These are phyloP conservation scores for Phylloscopus trochilus DNA, from an alignment of 2,113 vertebrate genomes.

Conservation along the genomic window DNA sequence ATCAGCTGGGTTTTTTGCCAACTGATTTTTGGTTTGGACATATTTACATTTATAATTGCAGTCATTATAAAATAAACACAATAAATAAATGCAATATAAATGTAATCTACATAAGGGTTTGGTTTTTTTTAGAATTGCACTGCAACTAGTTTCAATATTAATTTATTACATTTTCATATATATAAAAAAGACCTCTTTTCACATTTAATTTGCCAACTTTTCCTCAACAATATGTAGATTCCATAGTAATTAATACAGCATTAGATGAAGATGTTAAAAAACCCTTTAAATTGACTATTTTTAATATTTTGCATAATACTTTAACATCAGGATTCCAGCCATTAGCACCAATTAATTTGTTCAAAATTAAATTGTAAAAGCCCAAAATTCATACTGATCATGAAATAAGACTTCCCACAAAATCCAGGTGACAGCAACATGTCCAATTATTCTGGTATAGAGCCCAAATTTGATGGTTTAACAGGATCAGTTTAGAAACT, in stretches of 20 bases:
- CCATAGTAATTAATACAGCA: slow-evolving; percentile 19
- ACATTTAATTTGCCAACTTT: slow-evolving; percentile 32
- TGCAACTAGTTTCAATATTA: slow-evolving; percentile 30
- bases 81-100: slow-evolving; percentile 58
- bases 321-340: not conserved
- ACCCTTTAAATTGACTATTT: not conserved
- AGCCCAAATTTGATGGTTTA: not conserved
- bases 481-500: not conserved
- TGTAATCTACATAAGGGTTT: not conserved
- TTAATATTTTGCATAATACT: slow-evolving; percentile 4
- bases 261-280: slow-evolving; percentile 29
- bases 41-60: slow-evolving; percentile 56
- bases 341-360: slow-evolving; percentile 47
- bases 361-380: slow-evolving; percentile 9
- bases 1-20: not conserved
- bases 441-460: not conserved
- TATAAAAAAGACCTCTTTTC: slow-evolving; percentile 43
- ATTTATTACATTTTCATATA: slow-evolving; percentile 50
- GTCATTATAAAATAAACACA: slow-evolving; percentile 9
- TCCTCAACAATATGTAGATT: not conserved
- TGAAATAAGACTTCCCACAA: not conserved
- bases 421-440: not conserved
- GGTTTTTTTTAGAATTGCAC: not conserved
- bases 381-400: not conserved
- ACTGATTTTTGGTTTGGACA: not conserved